These are phyloP conservation scores for Sebastes schlegelii DNA, from an alignment of 2,113 vertebrate genomes.

Conservation along the genomic window DNA sequence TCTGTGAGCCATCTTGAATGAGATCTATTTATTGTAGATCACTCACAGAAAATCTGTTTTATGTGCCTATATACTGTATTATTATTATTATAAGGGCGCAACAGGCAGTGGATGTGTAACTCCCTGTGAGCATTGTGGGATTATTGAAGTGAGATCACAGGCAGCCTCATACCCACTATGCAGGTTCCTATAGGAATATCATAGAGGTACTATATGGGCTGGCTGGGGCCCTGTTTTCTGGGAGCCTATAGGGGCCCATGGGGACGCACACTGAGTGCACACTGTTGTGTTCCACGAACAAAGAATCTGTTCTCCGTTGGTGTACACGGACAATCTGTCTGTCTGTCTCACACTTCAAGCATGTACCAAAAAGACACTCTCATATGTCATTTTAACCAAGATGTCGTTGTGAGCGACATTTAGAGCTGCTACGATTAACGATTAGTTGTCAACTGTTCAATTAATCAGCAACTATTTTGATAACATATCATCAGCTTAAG, in stretches of 20 bases:
- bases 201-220: neutral
- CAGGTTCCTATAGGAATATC: neutral
- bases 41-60: neutral
- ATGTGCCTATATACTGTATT: neutral
- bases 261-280: neutral
- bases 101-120: neutral
- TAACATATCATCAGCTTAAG: too few relatives aligned
- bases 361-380: constrained; percentile 9
- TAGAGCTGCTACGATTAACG: too few relatives aligned
- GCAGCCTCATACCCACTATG: neutral
- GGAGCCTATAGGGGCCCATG: constrained; percentile 6
- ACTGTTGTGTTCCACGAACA: constrained; percentile 16
- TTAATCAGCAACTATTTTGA: too few relatives aligned
- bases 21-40: constrained; percentile 4
- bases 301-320: constrained; percentile 31
- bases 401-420: neutral
- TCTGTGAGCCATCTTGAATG: constrained; percentile 1
- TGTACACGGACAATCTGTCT: constrained; percentile 24
- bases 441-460: too few relatives aligned
- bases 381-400: constrained; percentile 3
- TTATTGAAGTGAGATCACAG: neutral
- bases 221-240: constrained; percentile 1
- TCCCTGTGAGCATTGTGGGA: neutral
- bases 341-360: constrained; percentile 12
- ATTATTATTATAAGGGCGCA: neutral